phyloP scores from a whole-genome alignment of 2,797 vertebrate genomes.

The Gymnothorax javanicus region DNA sequence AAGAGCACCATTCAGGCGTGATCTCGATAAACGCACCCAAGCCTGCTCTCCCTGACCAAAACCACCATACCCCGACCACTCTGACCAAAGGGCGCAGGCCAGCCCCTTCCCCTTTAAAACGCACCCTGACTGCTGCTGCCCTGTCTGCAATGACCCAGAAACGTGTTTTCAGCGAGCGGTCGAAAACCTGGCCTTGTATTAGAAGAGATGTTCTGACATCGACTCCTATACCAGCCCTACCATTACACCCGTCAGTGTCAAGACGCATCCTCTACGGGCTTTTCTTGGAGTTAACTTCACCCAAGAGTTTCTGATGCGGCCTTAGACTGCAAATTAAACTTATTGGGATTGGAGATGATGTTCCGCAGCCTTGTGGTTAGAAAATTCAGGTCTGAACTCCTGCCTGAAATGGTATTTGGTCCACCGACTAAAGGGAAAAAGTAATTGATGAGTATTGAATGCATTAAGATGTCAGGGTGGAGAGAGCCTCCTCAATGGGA shows the following conservation, averaged over 20 bases:
- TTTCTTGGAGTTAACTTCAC: not conserved
- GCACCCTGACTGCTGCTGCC: not conserved
- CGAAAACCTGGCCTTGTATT: not conserved
- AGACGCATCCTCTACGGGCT: not conserved
- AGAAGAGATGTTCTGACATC: not conserved
- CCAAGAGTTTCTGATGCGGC: not conserved
- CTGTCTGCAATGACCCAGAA: not conserved
- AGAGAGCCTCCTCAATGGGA: not conserved
- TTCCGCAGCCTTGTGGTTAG: not conserved
- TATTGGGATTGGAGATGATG: not conserved
- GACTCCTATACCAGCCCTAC: not conserved
- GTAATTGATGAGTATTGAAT: not conserved
- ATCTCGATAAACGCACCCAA: conserved; percentile 18
- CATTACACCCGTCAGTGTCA: not conserved
- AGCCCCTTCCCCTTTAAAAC: not conserved
- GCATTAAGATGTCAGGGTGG: not conserved
- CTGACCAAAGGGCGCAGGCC: not conserved
- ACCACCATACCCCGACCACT: not conserved
- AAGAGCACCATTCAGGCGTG: conserved; percentile 87
- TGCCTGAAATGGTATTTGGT: not conserved
- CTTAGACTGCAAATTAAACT: conserved; percentile 31
- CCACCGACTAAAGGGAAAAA: not conserved
- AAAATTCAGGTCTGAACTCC: not conserved
- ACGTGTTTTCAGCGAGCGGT: not conserved
- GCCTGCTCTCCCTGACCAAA: not conserved